Evolutionary conservation across 2,888 invertebrate species (phyloP).

Genomic region (Pachydiplax longipennis): DNA sequence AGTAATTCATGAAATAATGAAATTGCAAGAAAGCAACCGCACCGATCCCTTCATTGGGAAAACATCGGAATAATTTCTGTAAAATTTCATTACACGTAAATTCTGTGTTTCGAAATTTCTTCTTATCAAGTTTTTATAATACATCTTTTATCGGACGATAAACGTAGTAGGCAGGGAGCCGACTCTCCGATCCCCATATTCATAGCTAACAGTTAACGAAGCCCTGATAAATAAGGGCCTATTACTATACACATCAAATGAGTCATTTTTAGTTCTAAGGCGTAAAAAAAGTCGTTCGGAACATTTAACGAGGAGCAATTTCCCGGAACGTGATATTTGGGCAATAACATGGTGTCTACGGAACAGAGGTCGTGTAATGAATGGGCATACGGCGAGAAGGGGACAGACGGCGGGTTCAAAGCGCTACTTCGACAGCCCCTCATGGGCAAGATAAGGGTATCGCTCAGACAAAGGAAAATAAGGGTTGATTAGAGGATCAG

Average conservation of each 20-base stretch:
- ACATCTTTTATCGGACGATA: too few relatives aligned
- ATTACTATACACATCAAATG: not conserved
- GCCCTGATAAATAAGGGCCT: not conserved
- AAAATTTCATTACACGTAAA: too few relatives aligned
- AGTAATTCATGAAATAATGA: too few relatives aligned
- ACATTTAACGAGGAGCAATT: not conserved
- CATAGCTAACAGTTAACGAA: too few relatives aligned
- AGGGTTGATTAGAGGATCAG: not conserved
- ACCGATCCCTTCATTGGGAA: too few relatives aligned
- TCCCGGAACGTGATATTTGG: not conserved
- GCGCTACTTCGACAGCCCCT: not conserved
- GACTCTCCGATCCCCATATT: too few relatives aligned
- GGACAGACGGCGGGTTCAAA: not conserved
- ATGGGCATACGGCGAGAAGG: not conserved
- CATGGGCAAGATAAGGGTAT: not conserved
- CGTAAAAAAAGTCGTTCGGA: not conserved
- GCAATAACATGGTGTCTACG: not conserved
- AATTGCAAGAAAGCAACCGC: too few relatives aligned
- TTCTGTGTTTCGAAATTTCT: too few relatives aligned
- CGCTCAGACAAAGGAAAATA: not conserved
- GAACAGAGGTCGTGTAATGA: not conserved
- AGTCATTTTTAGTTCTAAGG: not conserved
- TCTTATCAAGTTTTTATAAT: too few relatives aligned
- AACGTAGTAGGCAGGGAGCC: too few relatives aligned
- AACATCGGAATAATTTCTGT: too few relatives aligned